Base-by-base conservation (phyloP, 2,113 vertebrate species). In the Cercopithecus mona region DNA sequence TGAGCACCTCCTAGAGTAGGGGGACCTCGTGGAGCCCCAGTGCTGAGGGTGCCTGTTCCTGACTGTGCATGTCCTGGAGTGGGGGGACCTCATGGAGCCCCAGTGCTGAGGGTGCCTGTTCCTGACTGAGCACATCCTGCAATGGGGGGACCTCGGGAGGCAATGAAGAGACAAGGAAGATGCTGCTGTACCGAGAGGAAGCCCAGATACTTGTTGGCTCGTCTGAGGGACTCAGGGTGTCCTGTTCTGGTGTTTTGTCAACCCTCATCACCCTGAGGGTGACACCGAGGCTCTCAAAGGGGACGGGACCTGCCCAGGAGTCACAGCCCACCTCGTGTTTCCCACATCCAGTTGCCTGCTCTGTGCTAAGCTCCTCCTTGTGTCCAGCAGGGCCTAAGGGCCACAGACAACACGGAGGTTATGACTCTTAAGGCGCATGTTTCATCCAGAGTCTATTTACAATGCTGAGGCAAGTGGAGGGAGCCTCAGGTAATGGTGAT, bases 291-390 rank as follows among this genome's bases (percentile, higher is more conserved):
- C 64, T 2, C 27, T 18, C 1, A 5, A 45, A 40, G 48, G 30
- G 1, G 2, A 16, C 1, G 1, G 52, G 40, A 22, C 32, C 13
- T 22, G 11, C 6, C 35, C 25, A 0, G 2, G 57, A 23, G 20
- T 6, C 3, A 0, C 5, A 0, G 10, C 2, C 2, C 4, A 0
- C 18, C 0, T 0, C 0, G 17, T 16, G 40, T 22, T 3, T 30
- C 23, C 61, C 17, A 14, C 7, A 16, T 1, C n/a, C 27, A 23
- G 8, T 17, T 17, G 17, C 35, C 55, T 0, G 0, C 38, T 40
- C 13, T 27, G 8, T 12, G 7, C 17, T 25, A 45, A 25, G 57
- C 9, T 35, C 18, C 38, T 64, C 14, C 55, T n/a, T 0, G 9
- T 2, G 25, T 25, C 35, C 35, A 0, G 7, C 10, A 12, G 61